Evolutionary conservation across 2,888 invertebrate species (phyloP).

Genomic region (Lepetodrilus schrolli): DNA sequence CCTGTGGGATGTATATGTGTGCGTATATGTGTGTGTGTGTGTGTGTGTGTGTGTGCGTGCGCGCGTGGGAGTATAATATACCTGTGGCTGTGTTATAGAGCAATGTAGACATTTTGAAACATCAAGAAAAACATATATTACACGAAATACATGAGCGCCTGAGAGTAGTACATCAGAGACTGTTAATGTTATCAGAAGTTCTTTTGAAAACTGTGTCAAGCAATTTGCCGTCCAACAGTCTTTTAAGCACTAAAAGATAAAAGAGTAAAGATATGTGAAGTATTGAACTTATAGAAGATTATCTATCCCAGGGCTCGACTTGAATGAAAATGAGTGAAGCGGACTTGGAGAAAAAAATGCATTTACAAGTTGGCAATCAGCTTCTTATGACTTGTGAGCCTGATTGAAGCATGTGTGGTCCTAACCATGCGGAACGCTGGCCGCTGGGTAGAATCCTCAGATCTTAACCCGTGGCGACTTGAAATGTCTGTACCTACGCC

Average conservation of each 20-base stretch:
- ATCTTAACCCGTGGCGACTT: conserved; percentile 20
- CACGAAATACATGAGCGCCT: no score
- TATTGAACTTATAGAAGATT: conserved; percentile 15
- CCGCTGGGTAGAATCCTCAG: neutral
- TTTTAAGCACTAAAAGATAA: neutral
- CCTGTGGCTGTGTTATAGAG: no score
- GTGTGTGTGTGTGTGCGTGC: no score
- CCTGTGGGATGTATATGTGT: no score
- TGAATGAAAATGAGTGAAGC: neutral
- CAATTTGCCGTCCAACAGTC: neutral
- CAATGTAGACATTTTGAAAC: no score
- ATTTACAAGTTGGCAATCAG: neutral
- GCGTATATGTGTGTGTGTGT: no score
- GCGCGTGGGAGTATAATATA: no score
- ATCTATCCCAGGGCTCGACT: conserved; percentile 10
- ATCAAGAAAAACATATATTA: no score
- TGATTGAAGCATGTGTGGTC: conserved; percentile 26
- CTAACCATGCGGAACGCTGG: conserved; percentile 10
- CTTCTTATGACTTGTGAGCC: neutral
- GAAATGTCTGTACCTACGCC: conserved; percentile 2
- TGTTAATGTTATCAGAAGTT: conserved; percentile 18
- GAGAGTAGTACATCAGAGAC: neutral
- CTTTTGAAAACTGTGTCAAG: conserved; percentile 7
- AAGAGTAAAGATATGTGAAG: conserved; percentile 12
- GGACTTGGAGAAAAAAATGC: conserved; percentile 7